A percentile compares a stretch with the other conserved stretches of the same genome.
Conservation (phyloP, 1,140 invertebrate species). For the Phenacoccus solenopsis region DNA sequence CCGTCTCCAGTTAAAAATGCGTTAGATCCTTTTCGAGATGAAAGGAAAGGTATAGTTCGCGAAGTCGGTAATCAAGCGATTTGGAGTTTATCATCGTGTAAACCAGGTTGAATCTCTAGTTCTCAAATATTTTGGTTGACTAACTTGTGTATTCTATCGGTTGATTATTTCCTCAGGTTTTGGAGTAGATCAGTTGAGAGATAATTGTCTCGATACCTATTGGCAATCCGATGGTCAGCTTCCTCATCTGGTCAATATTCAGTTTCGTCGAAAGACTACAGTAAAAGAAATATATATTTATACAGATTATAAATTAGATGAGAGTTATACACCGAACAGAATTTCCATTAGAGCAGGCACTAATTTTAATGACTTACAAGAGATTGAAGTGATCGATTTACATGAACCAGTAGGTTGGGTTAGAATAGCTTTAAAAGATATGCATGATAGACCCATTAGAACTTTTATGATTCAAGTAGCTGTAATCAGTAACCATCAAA, state of each 20-base stretch:
- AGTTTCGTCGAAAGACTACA: conserved; percentile 91
- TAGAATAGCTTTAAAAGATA: conserved; percentile 80
- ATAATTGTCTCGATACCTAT: conserved; percentile 91
- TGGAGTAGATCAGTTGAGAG: conserved; percentile 91
- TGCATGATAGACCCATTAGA: conserved; percentile 70
- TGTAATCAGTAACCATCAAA: conserved; percentile 96
- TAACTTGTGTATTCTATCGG: conserved; percentile 13
- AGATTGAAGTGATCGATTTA: conserved; percentile 88
- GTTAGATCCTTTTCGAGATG: conserved; percentile 51
- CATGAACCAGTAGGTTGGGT: conserved; percentile 94
- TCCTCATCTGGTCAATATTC: conserved; percentile 95
- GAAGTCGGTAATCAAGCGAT: conserved; percentile 95
- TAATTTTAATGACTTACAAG: conserved; percentile 95
- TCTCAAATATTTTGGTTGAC: background rate
- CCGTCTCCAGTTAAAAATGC: conserved; percentile 17
- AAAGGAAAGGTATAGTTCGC: conserved; percentile 60
- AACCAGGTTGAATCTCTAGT: conserved; percentile 55
- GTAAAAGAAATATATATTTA: conserved; percentile 93
- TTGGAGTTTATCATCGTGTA: conserved; percentile 96
- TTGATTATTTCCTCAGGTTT: conserved; percentile 53
- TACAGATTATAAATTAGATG: conserved; percentile 95
- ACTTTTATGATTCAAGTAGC: conserved; percentile 96
- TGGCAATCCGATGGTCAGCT: conserved; percentile 99
- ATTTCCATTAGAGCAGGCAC: conserved; percentile 90
- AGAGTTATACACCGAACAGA: conserved; percentile 94